These are phyloP conservation scores for Diplolepis rosae DNA, from an alignment of 2,888 invertebrate genomes.

Conservation along the genomic window DNA sequence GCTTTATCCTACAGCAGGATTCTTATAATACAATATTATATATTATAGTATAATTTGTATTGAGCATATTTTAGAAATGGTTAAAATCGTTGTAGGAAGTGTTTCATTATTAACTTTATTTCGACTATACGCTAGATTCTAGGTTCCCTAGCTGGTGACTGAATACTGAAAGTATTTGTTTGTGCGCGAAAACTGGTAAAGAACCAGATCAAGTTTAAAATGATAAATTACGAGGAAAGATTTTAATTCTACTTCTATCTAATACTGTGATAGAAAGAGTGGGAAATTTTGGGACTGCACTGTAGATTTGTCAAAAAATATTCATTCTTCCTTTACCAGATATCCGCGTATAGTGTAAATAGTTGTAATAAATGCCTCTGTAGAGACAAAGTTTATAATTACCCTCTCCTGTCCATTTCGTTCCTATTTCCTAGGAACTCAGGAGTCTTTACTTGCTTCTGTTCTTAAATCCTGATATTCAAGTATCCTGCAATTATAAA, in stretches of 20 bases:
- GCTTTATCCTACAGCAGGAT: constrained; percentile 65
- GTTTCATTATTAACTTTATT: constrained; percentile 67
- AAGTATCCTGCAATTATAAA: constrained; percentile 20
- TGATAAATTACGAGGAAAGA: constrained; percentile 37
- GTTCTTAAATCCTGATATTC: neutral
- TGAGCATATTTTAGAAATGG: constrained; percentile 72
- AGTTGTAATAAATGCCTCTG: constrained; percentile 53
- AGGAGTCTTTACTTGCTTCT: constrained; percentile 50
- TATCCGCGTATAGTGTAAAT: constrained; percentile 64
- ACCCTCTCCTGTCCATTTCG: constrained; percentile 48
- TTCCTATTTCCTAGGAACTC: constrained; percentile 66
- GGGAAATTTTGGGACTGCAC: constrained; percentile 35
- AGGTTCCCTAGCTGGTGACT: constrained; percentile 30
- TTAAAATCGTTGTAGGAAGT: constrained; percentile 72
- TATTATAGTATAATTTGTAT: constrained; percentile 53
- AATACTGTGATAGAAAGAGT: constrained; percentile 27
- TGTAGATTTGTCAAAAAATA: constrained; percentile 56
- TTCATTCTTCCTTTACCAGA: constrained; percentile 50
- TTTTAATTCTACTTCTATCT: constrained; percentile 8
- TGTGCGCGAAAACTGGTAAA: constrained; percentile 6
- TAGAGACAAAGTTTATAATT: constrained; percentile 30
- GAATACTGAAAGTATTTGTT: neutral
- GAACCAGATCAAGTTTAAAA: constrained; percentile 35
- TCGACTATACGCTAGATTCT: constrained; percentile 66
- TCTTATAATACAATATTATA: constrained; percentile 39